These are phyloP conservation scores for Erebia ligea DNA, from an alignment of 2,888 invertebrate species.

Conservation along the genomic window DNA sequence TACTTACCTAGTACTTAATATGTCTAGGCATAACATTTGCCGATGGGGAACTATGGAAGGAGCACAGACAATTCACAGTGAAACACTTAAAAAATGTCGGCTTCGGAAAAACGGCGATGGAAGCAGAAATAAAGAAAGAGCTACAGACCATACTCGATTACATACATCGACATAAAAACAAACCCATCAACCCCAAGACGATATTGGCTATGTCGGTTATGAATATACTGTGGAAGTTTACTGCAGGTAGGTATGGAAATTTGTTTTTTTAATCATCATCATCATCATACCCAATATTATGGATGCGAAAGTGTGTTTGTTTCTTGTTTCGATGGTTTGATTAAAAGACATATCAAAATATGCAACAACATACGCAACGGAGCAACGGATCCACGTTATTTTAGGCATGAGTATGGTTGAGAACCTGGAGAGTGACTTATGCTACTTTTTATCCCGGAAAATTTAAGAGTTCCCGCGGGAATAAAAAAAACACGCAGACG, in stretches of 20 bases:
- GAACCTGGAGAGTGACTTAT: too few relatives aligned
- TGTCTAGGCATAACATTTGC: conserved; percentile 86
- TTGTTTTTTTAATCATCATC: not conserved
- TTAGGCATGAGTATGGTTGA: too few relatives aligned
- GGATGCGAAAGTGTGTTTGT: too few relatives aligned
- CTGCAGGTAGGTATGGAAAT: conserved; percentile 77
- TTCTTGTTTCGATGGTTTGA: too few relatives aligned
- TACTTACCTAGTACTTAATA: too few relatives aligned
- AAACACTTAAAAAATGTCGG: conserved; percentile 86
- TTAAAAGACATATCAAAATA: too few relatives aligned
- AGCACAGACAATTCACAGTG: conserved; percentile 86
- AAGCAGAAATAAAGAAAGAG: conserved; percentile 83
- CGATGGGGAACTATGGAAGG: conserved; percentile 86
- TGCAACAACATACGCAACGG: too few relatives aligned
- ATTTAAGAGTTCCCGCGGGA: too few relatives aligned
- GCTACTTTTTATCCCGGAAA: too few relatives aligned
- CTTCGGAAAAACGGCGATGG: conserved; percentile 84
- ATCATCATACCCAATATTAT: too few relatives aligned
- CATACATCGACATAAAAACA: conserved; percentile 56
- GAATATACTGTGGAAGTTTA: conserved; percentile 87
- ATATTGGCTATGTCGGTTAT: conserved; percentile 85
- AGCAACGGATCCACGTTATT: too few relatives aligned
- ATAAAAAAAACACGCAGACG: too few relatives aligned
- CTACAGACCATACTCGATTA: conserved; percentile 76
- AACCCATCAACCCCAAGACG: conserved; percentile 75